Percentiles rank a stretch among this genome's conserved stretches.
phyloP scores from a whole-genome alignment of 2,113 vertebrate genomes.

The Micronycteris hirsuta region DNA sequence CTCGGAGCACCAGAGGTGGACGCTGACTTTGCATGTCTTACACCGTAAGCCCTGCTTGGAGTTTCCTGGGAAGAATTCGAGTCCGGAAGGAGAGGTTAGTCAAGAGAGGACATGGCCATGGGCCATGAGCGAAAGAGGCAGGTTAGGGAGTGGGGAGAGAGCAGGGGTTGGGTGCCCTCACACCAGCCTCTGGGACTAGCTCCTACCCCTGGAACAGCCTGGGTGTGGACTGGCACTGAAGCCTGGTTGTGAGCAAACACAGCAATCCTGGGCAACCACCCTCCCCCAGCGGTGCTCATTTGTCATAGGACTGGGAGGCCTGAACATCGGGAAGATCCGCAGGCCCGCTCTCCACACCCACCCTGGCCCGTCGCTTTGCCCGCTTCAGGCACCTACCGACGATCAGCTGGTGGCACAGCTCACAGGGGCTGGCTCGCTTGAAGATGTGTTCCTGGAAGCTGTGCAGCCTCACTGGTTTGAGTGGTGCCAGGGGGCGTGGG shows the following conservation, averaged over 20 bases:
- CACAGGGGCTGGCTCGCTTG: constrained; percentile 90
- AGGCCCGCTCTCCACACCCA: neutral
- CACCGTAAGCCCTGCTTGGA: constrained; percentile 93
- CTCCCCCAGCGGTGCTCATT: neutral
- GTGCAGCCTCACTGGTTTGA: constrained; percentile 84
- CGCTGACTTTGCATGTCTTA: constrained; percentile 90
- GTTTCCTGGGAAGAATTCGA: constrained; percentile 82
- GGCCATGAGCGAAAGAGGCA: neutral
- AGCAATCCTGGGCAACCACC: fast-evolving
- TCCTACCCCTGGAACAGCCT: neutral
- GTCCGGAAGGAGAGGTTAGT: neutral
- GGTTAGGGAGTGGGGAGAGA: fast-evolving
- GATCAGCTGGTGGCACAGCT: constrained; percentile 92
- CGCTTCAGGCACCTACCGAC: constrained; percentile 83
- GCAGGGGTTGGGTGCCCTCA: neutral
- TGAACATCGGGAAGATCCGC: neutral
- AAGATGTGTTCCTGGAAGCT: constrained; percentile 92
- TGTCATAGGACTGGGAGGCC: neutral
- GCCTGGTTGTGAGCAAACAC: neutral
- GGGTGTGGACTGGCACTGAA: neutral
- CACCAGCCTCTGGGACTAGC: neutral
- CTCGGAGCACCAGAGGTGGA: constrained; percentile 93
- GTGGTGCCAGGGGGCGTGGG: constrained; percentile 80
- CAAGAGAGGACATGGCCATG: no score
- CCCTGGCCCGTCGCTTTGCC: neutral